Base-by-base conservation (phyloP, 1,140 invertebrate genomes). In the Magallana ariakensis region DNA sequence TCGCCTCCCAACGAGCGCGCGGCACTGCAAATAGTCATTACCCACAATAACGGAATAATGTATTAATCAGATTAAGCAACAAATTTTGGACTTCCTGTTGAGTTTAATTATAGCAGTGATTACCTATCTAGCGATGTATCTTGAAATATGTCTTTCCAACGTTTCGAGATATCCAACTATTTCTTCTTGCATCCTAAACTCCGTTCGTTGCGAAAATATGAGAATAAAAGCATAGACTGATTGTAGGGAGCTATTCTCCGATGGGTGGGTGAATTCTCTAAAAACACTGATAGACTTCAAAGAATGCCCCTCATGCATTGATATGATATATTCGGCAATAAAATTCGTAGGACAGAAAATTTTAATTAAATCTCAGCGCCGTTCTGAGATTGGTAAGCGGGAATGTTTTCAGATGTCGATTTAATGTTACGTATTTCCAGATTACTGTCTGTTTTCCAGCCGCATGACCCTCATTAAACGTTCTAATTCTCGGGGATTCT, bases 1-100 rank as follows among this genome's bases (percentile, higher is more conserved):
- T 75, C 22, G 22, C 66, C 66, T 75, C 66, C 66, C 66, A 75
- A 75, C 22, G 66, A 75, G 66, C 66, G 66, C 66, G 7, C 66
- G 66, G 66, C 66, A 75, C 66, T 75, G 66, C 66, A 75, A 75
- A 75, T 75, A 22, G 66, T 75, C 66, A 75, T 75, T 75, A 75
- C 66, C 66, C 9, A 75, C 19, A 75, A 75, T 75, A 75, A 75
- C 66, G 22, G 66, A 75, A 75, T 75, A 75, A 75, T 75, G 66
- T 33, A 75, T 75, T 75, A 75, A 75, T 75, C 66, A 75, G 66
- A 75, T 75, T 75, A 75, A 75, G 66, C 66, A 75, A 75, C 66
- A 75, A 75, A 75, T 33, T 75, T 75, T 75, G 22, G 66, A 75
- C 66, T 11, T 75, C 66, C 66, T 75, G 66, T 19, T 9, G 66